Evolutionary conservation across 2,113 vertebrate genomes (phyloP), one percentile per base, ranked within the genome.

Genomic region (Dolichotis patagonum): DNA sequence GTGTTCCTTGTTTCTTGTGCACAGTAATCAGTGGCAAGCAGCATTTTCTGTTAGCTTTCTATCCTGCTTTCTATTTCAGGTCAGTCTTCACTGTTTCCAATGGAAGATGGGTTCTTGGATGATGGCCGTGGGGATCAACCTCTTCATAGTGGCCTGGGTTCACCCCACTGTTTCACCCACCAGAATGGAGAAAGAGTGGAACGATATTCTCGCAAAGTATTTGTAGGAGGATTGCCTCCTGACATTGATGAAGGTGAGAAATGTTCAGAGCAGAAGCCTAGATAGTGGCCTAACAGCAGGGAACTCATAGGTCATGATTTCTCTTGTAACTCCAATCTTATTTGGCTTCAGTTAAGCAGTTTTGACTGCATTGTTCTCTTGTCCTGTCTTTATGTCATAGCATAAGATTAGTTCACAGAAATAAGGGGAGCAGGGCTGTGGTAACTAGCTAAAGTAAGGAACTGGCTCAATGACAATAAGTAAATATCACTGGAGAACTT

Each of bases 111-210:
- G 20, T 99, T 99, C 96, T 98, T 99, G 97, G 99, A 99, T 69
- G 99, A 99, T 10, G 99, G 99, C 20, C 99, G 99, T 75, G 99
- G 99, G 80, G 99, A 99, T 96, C 99, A 99, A 96, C 99, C 99
- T 95, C 99, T 99, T 67, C 99, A 99, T 92, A 99, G 99, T 84
- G 99, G 99, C 28, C 98, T 99, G 65, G 99, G 99, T 0, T 99
- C 99, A 9, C 99, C 99, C 81, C 99, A 99, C 98, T 99, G 99
- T 98, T 99, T 99, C 98, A 99, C 99, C 81, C 99, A 99, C 98
- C 99, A 99, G 97, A 99, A 99, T 5, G 99, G 99, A 75, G 99
- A 99, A 96, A 98, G 99, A 26, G 99, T 99, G 85, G 99, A 99
- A 69, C 99, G 99, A 6, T 99, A 99, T 63, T 99, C 99, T 32